Evolutionary conservation across 2,797 vertebrate species (phyloP), one percentile per base, ranked within the genome.

Genomic region (Echeneis naucrates): DNA sequence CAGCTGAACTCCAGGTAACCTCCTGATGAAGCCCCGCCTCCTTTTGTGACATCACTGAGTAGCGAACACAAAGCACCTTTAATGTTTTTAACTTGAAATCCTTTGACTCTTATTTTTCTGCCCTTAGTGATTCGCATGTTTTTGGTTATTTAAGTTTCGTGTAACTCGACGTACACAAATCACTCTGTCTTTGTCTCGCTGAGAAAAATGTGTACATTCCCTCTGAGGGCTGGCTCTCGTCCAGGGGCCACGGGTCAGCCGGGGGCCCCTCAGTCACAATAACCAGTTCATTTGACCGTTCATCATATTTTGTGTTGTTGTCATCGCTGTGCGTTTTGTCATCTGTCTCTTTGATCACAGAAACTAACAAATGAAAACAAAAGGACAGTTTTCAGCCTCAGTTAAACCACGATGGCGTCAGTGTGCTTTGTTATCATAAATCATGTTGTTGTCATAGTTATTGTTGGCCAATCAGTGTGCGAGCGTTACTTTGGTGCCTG

Each of bases 1-100:
- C 27, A 21, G 42, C 32, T 78, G 59, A 84, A 55, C 74, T 60
- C 48, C 48, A 32, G 44, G 23, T 75, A 54, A 80, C 74, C 73
- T 13, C 55, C 11, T 2, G n/a, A 0, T 8, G 16, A 69, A 26
- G 55, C 64, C 26, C 37, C 24, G 42, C 72, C 75, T 42, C 6
- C 19, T 10, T 4, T 1, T 0, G 8, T 69, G 42, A 56, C 47
- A 10, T n/a, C 52, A 45, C 44, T 21, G 19, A 21, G 19, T 4
- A 45, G 44, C 17, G 4, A 45, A 45, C 42, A 9, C 17, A n/a
- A 44, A 10, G 23, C 12, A 52, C 8, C 6, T 38, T 48, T 60
- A 7, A 40, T 30, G 30, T 30, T 30, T 30, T 30, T 30, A 13
- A 2, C n/a, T 12, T 10, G 11, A 47, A 21, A 3, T 16, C 21